Conservation (phyloP, 2,888 invertebrate species). For the Noctua janthe region DNA sequence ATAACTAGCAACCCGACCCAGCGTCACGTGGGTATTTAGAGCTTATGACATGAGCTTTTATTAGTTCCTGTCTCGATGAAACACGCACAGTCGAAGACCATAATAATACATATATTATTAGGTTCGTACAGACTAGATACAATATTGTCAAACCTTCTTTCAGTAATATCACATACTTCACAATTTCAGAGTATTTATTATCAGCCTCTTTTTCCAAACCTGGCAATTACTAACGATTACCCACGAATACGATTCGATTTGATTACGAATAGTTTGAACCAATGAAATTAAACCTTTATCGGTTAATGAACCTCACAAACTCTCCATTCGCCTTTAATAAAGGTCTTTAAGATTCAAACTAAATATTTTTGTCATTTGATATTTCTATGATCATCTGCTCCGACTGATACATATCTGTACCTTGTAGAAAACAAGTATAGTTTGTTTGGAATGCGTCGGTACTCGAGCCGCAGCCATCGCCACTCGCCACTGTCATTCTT, state of each 20-base stretch:
- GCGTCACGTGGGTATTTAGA: background rate
- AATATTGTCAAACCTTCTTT: background rate
- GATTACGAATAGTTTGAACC: background rate
- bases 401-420: conserved; percentile 20
- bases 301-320: background rate
- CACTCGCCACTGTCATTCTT: conserved; percentile 55
- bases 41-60: background rate
- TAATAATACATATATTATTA: background rate
- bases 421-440: conserved; percentile 19
- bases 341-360: conserved; percentile 3
- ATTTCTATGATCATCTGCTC: background rate
- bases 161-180: background rate
- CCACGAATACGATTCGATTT: no score
- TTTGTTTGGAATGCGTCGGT: conserved; percentile 44
- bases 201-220: background rate
- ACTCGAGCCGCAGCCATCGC: conserved; percentile 27
- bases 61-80: background rate
- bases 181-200: background rate
- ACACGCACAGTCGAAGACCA: background rate
- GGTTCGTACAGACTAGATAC: background rate
- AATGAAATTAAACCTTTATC: background rate
- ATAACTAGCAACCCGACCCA: background rate
- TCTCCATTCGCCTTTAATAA: background rate
- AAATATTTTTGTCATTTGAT: background rate
- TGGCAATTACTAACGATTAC: background rate